Evolutionary conservation across 2,888 invertebrate genomes (phyloP).

Genomic region (Aleiodes leptofemur): DNA sequence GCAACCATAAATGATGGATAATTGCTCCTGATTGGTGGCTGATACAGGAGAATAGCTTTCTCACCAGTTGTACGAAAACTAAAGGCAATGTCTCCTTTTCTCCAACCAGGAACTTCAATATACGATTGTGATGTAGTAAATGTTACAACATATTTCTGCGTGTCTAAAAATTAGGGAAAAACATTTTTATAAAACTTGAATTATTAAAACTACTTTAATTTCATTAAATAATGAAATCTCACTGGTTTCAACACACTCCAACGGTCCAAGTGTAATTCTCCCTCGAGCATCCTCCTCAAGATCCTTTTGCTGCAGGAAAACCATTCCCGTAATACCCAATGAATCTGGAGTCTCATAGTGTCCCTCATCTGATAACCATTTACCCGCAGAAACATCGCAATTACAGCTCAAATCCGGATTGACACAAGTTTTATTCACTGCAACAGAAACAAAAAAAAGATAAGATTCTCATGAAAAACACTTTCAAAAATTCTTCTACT

Average conservation of each 20-base stretch:
- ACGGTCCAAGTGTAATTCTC: constrained; percentile 90
- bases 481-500: constrained; percentile 48
- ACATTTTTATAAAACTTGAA: constrained; percentile 13
- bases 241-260: constrained; percentile 97
- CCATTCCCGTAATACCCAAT: constrained; percentile 93
- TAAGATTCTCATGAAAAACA: too few species aligned
- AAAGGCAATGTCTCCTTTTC: constrained; percentile 93
- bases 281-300: constrained; percentile 89
- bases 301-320: constrained; percentile 90
- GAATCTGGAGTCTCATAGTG: constrained; percentile 87
- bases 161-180: constrained; percentile 79
- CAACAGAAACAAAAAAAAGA: constrained; percentile 25
- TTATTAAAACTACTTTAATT: constrained; percentile 33
- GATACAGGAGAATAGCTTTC: constrained; percentile 92
- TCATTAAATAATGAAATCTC: constrained; percentile 71
- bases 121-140: constrained; percentile 95
- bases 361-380: constrained; percentile 94
- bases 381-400: constrained; percentile 91
- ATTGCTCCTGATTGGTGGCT: constrained; percentile 91
- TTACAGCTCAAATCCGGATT: constrained; percentile 91
- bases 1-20: constrained; percentile 96
- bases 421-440: constrained; percentile 88
- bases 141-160: constrained; percentile 94
- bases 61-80: constrained; percentile 95
- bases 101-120: constrained; percentile 95